These are phyloP conservation scores for Cyanoliseus patagonus DNA, from an alignment of 2,113 vertebrate genomes.

Conservation along the genomic window DNA sequence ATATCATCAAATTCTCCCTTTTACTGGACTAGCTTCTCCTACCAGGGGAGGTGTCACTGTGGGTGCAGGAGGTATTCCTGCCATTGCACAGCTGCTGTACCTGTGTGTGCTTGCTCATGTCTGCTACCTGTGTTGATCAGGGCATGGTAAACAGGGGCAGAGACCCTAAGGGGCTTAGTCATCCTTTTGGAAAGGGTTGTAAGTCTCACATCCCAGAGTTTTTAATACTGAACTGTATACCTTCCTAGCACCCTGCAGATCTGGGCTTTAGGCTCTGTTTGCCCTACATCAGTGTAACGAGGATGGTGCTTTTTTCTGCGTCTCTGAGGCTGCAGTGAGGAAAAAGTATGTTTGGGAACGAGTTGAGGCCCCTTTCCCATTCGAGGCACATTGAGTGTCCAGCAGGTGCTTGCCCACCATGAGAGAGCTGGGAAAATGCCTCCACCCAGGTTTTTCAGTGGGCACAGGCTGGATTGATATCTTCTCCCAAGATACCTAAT, in stretches of 20 bases:
- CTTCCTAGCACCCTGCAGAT: neutral
- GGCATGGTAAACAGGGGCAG: neutral
- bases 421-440: neutral
- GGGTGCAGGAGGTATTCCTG: neutral
- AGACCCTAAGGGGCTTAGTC: neutral
- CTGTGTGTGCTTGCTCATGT: accelerated
- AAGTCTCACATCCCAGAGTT: neutral
- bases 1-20: neutral
- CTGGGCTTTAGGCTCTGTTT: neutral
- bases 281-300: neutral
- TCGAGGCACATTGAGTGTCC: neutral
- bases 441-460: neutral
- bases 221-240: neutral
- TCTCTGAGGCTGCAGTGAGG: neutral
- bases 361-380: neutral
- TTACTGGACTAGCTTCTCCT: neutral
- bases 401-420: neutral
- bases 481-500: accelerated
- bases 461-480: neutral
- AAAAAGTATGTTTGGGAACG: neutral
- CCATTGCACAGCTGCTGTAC: neutral
- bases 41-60: neutral
- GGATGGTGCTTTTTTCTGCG: neutral
- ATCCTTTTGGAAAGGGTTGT: neutral
- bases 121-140: accelerated